Conservation (phyloP, 2,113 vertebrate species). For the Grantiella picta region DNA sequence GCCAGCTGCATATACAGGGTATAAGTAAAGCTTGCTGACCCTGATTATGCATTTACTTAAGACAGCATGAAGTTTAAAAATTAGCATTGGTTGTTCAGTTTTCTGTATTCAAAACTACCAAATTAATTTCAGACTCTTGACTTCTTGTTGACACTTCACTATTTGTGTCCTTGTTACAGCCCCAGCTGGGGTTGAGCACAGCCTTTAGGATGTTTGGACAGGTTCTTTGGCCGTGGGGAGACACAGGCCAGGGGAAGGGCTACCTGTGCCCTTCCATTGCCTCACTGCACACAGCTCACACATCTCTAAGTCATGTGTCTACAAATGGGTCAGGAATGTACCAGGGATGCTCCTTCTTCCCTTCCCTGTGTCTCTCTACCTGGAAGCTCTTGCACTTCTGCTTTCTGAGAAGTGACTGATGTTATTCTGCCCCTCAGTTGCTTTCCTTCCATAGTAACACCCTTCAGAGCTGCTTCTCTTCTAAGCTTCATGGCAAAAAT, state of each 20-base stretch:
- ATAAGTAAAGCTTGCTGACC: neutral
- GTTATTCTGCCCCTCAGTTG: neutral
- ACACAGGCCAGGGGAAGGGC: neutral
- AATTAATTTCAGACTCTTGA: neutral
- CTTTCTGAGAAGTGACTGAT: neutral
- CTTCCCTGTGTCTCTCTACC: neutral
- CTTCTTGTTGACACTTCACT: neutral
- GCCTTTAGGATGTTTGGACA: neutral
- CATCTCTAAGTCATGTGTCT: neutral
- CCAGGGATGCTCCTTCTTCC: neutral
- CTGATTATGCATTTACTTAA: neutral
- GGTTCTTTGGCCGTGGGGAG: neutral
- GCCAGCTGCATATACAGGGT: neutral
- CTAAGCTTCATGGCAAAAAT: neutral
- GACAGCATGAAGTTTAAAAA: neutral
- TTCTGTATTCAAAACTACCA: neutral
- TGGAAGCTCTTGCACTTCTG: neutral
- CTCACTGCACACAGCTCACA: rapidly evolving
- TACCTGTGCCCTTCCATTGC: neutral
- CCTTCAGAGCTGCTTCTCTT: neutral
- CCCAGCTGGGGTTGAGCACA: neutral
- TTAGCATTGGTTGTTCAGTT: neutral
- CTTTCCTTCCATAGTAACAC: neutral
- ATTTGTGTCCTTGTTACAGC: neutral
- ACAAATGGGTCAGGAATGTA: neutral